Conservation (phyloP, 2,113 vertebrate genomes). For the Tachysurus vachellii region DNA sequence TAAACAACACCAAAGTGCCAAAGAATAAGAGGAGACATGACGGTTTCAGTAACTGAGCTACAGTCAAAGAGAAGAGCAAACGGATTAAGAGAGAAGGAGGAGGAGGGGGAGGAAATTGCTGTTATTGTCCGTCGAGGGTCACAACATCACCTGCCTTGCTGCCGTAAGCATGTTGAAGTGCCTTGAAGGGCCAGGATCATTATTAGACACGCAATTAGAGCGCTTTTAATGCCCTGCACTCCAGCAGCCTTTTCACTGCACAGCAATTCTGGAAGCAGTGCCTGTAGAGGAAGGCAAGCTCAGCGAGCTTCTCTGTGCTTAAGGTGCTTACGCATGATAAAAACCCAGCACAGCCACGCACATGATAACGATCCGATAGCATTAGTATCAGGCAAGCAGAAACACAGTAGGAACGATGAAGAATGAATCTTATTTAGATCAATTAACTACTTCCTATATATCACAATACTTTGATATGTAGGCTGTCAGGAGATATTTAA, state of each 20-base stretch:
- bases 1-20: conserved; percentile 32
- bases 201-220: conserved; percentile 72
- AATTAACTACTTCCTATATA: neutral
- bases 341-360: neutral
- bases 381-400: neutral
- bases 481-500: neutral
- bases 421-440: neutral
- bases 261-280: conserved; percentile 33
- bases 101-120: conserved; percentile 50
- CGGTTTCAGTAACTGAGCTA: conserved; percentile 1
- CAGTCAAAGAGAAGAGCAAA: conserved; percentile 34
- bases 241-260: conserved; percentile 53
- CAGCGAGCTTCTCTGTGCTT: conserved; percentile 24
- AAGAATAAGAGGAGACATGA: conserved; percentile 14
- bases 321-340: conserved; percentile 29
- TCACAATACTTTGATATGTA: neutral
- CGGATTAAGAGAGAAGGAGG: conserved; percentile 40
- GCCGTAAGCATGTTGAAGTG: conserved; percentile 61
- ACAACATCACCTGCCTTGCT: conserved; percentile 66
- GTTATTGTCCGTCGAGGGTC: conserved; percentile 61
- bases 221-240: conserved; percentile 63
- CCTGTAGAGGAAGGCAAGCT: conserved; percentile 24
- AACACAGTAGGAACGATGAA: neutral
- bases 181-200: conserved; percentile 64
- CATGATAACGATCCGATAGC: conserved; percentile 9